Base-by-base conservation (phyloP, 2,888 invertebrate genomes). In the Stenurella melanura region DNA sequence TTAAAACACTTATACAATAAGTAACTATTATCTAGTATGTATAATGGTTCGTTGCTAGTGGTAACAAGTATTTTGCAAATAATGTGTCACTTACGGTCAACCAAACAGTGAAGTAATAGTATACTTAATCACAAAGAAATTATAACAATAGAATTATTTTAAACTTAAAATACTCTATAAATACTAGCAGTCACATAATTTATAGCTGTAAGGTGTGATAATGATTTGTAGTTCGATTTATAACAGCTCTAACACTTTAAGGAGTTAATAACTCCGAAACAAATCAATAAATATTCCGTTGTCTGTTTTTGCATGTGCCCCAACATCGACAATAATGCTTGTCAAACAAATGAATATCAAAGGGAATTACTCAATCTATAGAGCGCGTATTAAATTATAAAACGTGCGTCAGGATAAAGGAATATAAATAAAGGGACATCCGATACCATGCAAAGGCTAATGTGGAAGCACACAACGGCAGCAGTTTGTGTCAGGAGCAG, bases 341-440 rank as follows among this genome's bases (percentile, higher is more conserved):
- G 83, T 83, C 83, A 83, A 77, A 79, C 58, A 72, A 72, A 72
- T 63, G 80, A 82, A 75, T 78, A 81, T 79, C 79, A 82, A 82
- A 82, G 80, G 77, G 76, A 78, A 79, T 81, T 80, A 80, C 77
- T 80, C 82, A 76, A 80, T 81, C 78, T 74, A 72, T 70, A 79
- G 82, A 78, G 71, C 77, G 80, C 80, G 81, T 82, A 83, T 83
- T 82, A 81, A 80, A 83, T 83, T 80, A 78, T 83, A 80, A 83
- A 82, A 83, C 83, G 80, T 80, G 81, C 82, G 81, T 80, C 70
- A 66, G 73, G 56, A 80, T 76, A 80, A 80, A 78, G 72, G 76
- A 77, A 75, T 79, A 75, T 77, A 77, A 73, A 83, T 80, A 74
- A 81, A 83, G 82, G 80, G 83, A 83, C 78, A 84, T 78, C 79